Base-by-base conservation (phyloP, 2,797 vertebrate genomes). In the Kryptolebias ocellatus region DNA sequence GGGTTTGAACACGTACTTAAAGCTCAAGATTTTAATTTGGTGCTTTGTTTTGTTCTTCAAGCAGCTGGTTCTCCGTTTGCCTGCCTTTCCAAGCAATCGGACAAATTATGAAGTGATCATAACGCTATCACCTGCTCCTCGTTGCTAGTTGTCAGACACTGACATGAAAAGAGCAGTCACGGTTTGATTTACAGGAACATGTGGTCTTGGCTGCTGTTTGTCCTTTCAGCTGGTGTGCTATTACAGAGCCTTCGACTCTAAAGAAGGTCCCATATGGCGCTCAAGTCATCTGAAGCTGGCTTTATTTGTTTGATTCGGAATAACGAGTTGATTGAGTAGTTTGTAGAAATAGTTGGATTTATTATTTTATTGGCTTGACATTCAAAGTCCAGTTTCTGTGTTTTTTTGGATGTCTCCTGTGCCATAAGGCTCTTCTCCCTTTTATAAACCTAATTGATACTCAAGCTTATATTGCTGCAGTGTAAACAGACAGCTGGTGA, bases 401-500 rank as follows among this genome's bases (percentile, higher is more conserved):
- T 24, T 12, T 24, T 24, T 24, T 4, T 14, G 2, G 4, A 14
- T 14, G 2, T 42, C 39, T 42, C 39, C 39, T 42, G 7, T 83
- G 51, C 66, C 60, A 80, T 72, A 74, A 69, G 49, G 54, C 57
- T 62, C 58, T 74, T 66, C 31, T 71, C 58, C 67, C 74, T 64
- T 87, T 84, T 42, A 14, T 42, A 42, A 89, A 83, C 66, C 77
- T 86, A 92, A 92, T 89, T 91, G 86, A 90, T 28, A 89, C 39
- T 12, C 39, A 42, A 90, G 80, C 85, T 86, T 77, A 61, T 64
- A 67, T 74, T 65, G 69, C 65, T 77, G 72, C 69, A 84, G 82
- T 75, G 78, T 89, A 93, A 91, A 93, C 89, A 88, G 61, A 83
- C 91, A 90, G 84, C 87, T 92, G 90, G 76, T 70, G 77, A 72